Base-by-base conservation (phyloP, 1,140 invertebrate species). In the Caerostris extrusa region DNA sequence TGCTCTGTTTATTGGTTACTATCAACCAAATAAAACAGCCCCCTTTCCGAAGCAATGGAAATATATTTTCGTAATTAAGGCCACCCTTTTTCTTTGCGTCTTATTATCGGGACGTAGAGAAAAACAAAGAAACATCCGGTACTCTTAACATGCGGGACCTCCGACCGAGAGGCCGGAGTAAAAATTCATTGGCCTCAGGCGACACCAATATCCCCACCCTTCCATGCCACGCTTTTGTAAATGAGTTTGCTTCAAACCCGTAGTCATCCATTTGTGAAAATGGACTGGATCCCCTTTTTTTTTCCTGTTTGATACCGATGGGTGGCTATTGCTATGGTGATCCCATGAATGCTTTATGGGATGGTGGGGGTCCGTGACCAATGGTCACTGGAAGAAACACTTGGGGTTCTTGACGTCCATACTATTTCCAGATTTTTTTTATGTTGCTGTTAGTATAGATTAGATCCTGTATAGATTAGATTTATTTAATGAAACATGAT, bases 221-320 rank as follows among this genome's bases (percentile, higher is more conserved):
- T 91, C 67, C 90, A 64, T 91, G 90, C 57, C 81, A 77, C 67
- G 69, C 67, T 77, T 90, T 17, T 34, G 12, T 50, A 91, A 91
- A 91, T 83, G 90, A 69, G 87, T 67, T 91, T 85, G 82, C 71
- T 50, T 34, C 10, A 14, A 91, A 81, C 17, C 14, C 90, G 77
- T 56, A 67, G 67, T 81, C 82, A 64, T 85, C 82, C 90, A 92
- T 91, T 91, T 56, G 58, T n/a, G 58, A n/a, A 91, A 91, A 91
- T 91, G 90, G 81, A 91, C 34, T 34, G 12, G 60, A 57, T 61
- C n/a, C 34, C 34, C 34, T 34, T 34, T 57, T 8, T 82, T 92
- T 90, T 91, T 91, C 60, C 90, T 91, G 90, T 91, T 91, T 91
- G 90, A 91, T 91, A 91, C 90, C 58, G 90, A 91, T 91, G 90